Base-by-base conservation (phyloP, 2,888 invertebrate genomes). In the Oscheius myriophilus region DNA sequence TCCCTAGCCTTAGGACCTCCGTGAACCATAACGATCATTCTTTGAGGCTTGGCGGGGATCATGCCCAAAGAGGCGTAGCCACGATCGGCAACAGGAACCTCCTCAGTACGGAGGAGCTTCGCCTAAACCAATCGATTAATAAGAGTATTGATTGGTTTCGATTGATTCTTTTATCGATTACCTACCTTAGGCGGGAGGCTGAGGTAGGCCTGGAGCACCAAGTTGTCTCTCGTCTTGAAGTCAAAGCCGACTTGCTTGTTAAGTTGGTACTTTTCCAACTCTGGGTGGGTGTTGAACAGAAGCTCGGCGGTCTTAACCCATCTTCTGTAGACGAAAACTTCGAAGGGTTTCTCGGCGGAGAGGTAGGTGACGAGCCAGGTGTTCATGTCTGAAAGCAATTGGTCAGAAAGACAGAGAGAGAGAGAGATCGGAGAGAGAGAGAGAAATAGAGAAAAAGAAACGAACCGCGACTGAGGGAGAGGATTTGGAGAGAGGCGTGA, bases 1-100 rank as follows among this genome's bases (percentile, higher is more conserved):
- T 85, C 84, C 18, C 85, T 73, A 25, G 83, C 82, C 67, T 85
- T 85, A 18, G 85, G 85, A 16, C 85, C 85, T 25, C 85, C 85
- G 63, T 85, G 85, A 4, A 85, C 84, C 42, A 85, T 70, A 3
- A 85, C 75, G 16, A 85, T 72, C 71, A 85, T 70, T 62, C 82
- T 84, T 66, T 85, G 85, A 1, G 84, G 80, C 53, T 73, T 72
- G 4, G 70, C 73, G 23, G 85, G 85, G 46, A 85, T 73, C 79
- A 85, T 77, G 51, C 85, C 85, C 18, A 78, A 69, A 18, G 79
- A 76, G n/a, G 85, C 84, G 64, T 81, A 79, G 39, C 75, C 82
- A 18, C 74, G 59, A 53, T 83, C 79, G 1, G 78, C 76, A 16
- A 75, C 76, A 9, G 83, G 75, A 0, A 83, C 84, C 53, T 84